Base-by-base conservation (phyloP, 2,888 invertebrate species). In the Rhingia campestris region DNA sequence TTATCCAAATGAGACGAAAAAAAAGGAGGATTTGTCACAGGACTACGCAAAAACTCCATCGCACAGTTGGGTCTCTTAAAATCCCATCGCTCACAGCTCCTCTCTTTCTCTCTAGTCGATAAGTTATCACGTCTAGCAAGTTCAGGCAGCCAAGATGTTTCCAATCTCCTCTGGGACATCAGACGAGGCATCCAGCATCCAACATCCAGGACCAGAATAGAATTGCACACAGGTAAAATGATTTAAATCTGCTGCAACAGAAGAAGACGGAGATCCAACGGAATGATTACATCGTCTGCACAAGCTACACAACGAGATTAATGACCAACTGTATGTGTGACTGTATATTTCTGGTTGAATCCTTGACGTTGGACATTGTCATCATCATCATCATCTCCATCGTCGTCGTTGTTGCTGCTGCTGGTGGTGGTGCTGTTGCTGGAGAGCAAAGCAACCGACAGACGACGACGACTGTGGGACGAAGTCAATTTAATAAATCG, bases 401-500 rank as follows among this genome's bases (percentile, higher is more conserved):
- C 6, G 6, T 43, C 12, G 43, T 35, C 6, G 47, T 47, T 4
- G 14, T 39, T n/a, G 33, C 22, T 22, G 22, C 22, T 22, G 22
- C 22, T 22, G 22, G 22, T 22, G 22, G 22, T 22, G 22, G 22
- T 22, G 22, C 22, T 22, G 22, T 22, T 22, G 22, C 53, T 67
- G 10, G 22, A 35, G 37, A 47, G 35, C 5, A 32, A 12, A 56
- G 33, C 54, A 63, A 22, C 56, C 59, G 41, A 69, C 49, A 22
- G 58, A 30, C 22, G 22, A 22, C n/a, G n/a, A 47, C 22, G 54
- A 14, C 39, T 47, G 47, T 74, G 64, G 67, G 22, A 73, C 64
- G 53, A 69, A 82, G 73, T 82, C 73, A 41, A 45, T 67, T 82
- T 82, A 82, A 82, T 79, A 79, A 82, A 82, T 82, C 67, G 82